Base-by-base conservation (phyloP, 2,888 invertebrate genomes). In the Dryobota labecula region DNA sequence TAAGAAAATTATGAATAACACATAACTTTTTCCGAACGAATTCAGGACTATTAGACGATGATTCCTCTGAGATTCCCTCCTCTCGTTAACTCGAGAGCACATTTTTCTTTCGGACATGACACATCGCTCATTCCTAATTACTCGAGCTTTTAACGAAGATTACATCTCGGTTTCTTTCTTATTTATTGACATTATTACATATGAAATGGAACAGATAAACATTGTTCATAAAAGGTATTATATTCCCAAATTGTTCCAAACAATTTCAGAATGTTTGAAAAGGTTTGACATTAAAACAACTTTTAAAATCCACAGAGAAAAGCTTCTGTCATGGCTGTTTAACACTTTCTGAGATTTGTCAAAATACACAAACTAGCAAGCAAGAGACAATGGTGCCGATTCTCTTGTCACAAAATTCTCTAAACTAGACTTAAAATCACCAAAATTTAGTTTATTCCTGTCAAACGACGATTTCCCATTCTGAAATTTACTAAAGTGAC, bases 81-180 rank as follows among this genome's bases (percentile, higher is more conserved):
- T 67, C 84, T 86, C 84, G 85, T 89, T 86, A 81, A 68, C 68
- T 73, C 80, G 70, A 88, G 80, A 86, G 86, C 83, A 83, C 87
- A 89, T 90, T 90, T 86, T 83, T 90, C 89, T 84, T 73, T 47
- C 68, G 51, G 85, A 80, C 81, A 86, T 88, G 86, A 88, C 83
- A 82, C 87, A 89, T 90, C 86, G 85, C 87, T 88, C 87, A 88
- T 85, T 85, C 83, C 85, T 89, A 89, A 89, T 90, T 88, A 87
- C 84, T 70, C 78, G 71, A 75, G 77, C 78, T 82, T 86, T 85
- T 84, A 86, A 51, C 66, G 60, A 45, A 71, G 58, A 75, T 64
- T 73, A 45, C 70, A 30, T 67, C n/a, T 61, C n/a, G 24, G 36
- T 65, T 41, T 8, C 4, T 51, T 43, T 51, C 51, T 60, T 56